Evolutionary conservation across 2,888 invertebrate genomes (phyloP).

Genomic region (Chorisops tibialis): DNA sequence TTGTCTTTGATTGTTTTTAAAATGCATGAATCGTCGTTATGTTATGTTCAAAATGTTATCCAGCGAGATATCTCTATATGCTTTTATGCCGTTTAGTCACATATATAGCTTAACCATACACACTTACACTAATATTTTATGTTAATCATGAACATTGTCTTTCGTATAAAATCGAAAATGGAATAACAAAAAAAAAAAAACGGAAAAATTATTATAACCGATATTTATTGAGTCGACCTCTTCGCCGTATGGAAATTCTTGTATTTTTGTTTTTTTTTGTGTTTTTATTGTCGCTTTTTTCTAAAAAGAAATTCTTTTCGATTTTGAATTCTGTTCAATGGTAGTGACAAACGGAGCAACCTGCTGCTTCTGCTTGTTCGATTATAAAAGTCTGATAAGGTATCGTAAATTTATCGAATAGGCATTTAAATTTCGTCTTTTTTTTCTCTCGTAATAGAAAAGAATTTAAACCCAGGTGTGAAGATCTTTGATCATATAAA

Average conservation of each 20-base stretch:
- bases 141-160: constrained; percentile 31
- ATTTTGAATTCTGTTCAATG: too few species aligned
- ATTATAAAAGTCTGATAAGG: too few species aligned
- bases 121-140: constrained; percentile 25
- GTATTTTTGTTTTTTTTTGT: background rate
- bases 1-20: constrained; percentile 28
- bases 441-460: too few species aligned
- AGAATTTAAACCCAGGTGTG: too few species aligned
- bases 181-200: background rate
- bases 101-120: too few species aligned
- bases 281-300: background rate
- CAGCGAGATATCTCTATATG: background rate
- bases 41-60: background rate
- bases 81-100: background rate
- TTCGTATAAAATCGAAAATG: background rate
- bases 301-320: background rate
- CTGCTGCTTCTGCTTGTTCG: too few species aligned
- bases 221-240: background rate
- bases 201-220: background rate
- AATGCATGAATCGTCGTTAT: constrained; percentile 33
- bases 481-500: too few species aligned
- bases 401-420: too few species aligned
- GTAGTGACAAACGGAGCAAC: too few species aligned
- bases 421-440: too few species aligned
- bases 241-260: background rate